A percentile compares a stretch with the other conserved stretches of the same genome.
Conservation (phyloP, 2,888 invertebrate species). For the Eustalomyia histrio region DNA sequence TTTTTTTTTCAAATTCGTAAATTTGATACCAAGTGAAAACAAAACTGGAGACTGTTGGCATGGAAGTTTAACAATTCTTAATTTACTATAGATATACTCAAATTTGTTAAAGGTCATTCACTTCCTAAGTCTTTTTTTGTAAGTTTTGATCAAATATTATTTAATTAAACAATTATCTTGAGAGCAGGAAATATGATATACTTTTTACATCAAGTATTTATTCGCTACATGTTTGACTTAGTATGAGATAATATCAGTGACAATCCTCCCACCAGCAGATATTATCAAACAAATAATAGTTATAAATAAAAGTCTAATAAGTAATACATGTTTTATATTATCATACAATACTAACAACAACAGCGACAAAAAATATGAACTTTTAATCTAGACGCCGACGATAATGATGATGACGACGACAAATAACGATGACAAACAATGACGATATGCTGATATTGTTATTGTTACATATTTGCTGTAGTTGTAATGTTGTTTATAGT, state of each 20-base stretch:
- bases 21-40: no score
- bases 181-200: not conserved
- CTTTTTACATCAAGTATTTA: not conserved
- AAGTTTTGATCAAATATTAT: not conserved
- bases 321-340: not conserved
- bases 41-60: no score
- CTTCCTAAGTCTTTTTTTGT: not conserved
- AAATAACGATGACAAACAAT: not conserved
- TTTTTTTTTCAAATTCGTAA: no score
- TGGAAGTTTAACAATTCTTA: no score
- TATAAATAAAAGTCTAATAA: no score
- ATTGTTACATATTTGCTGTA: not conserved
- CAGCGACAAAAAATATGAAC: not conserved
- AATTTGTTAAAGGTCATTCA: not conserved
- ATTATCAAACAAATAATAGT: not conserved
- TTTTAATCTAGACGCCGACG: not conserved
- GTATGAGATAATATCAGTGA: not conserved
- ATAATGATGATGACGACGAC: not conserved
- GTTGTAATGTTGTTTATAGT: not conserved
- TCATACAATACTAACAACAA: not conserved
- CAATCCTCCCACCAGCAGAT: not conserved
- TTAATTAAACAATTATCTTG: not conserved
- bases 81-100: no score
- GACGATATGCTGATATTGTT: not conserved
- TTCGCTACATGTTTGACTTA: not conserved